Base-by-base conservation (phyloP, 2,797 vertebrate genomes). In the Siniperca scherzeri region DNA sequence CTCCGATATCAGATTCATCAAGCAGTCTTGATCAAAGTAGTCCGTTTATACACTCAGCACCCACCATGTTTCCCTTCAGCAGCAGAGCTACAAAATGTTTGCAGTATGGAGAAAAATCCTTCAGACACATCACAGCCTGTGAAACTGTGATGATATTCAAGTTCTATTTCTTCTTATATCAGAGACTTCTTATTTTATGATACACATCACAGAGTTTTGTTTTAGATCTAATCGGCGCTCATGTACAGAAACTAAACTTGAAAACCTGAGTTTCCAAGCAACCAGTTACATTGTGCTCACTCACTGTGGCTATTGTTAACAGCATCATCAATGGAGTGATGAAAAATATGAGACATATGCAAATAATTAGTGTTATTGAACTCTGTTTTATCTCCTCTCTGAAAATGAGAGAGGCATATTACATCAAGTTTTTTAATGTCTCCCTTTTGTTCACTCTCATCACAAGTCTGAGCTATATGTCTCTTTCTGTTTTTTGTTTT, bases 21-120 rank as follows among this genome's bases (percentile, higher is more conserved):
- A 36, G 62, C 74, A 21, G 70, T 30, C 65, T 77, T 75, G 78
- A 88, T 88, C 78, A 87, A 87, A 89, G 86, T 67, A 1, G 3
- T 42, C 22, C 42, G 60, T 77, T 76, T 76, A 56, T 69, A 13
- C 72, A 64, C 80, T 84, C 68, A 5, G 68, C 67, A 25, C 3
- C 70, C 74, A 7, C 38, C 68, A 71, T 19, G 56, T 69, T 78
- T 56, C 40, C 62, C 73, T 44, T 77, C 79, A 73, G 56, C 52
- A 25, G 65, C 33, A 17, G 13, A 50, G 70, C 70, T 59, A 22
- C 27, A 61, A 77, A 79, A 83, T 86, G 70, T 88, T 81, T 84
- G 60, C 42, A 61, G 13, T 36, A 1, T 1, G 2, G 40, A 25
- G 61, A 74, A 66, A 60, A 85, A n/a, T 61, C 27, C 17, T 83